Evolutionary conservation across 2,797 vertebrate species (phyloP).

Genomic region (Sebastes steindachneri): DNA sequence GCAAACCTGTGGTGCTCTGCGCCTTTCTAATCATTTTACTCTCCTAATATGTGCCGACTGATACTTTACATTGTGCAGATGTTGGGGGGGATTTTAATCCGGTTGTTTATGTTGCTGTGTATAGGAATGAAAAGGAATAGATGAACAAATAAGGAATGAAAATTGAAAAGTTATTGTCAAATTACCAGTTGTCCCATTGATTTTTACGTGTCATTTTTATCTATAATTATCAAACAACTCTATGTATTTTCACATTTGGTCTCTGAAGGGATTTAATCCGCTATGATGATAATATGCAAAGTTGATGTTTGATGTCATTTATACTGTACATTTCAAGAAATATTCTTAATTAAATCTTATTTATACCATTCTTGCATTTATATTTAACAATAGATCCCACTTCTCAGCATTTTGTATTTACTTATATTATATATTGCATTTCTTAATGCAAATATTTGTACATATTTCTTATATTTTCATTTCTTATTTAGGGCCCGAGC

Average conservation of each 20-base stretch:
- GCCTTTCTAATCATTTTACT: conserved; percentile 27
- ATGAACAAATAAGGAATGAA: not conserved
- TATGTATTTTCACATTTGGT: not conserved
- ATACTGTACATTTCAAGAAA: too few relatives aligned
- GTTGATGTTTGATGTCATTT: too few relatives aligned
- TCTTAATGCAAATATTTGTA: too few relatives aligned
- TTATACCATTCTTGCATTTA: too few relatives aligned
- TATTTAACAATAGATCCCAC: too few relatives aligned
- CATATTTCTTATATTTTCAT: too few relatives aligned
- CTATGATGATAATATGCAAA: too few relatives aligned
- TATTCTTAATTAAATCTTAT: too few relatives aligned
- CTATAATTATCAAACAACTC: not conserved
- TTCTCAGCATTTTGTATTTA: too few relatives aligned
- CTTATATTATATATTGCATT: too few relatives aligned
- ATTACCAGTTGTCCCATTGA: not conserved
- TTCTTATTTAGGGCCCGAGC: too few relatives aligned
- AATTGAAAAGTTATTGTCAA: not conserved
- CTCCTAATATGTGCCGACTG: not conserved
- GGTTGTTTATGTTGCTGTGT: not conserved
- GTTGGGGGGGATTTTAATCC: not conserved
- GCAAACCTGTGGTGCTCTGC: conserved; percentile 11
- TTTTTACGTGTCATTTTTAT: not conserved
- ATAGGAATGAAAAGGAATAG: not conserved
- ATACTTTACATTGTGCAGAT: conserved; percentile 6
- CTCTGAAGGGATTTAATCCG: rapidly evolving